A percentile compares a stretch with the other conserved stretches of the same genome.
phyloP scores from a whole-genome alignment of 2,797 vertebrate species.

The Ctenochaetus hawaiiensis region DNA sequence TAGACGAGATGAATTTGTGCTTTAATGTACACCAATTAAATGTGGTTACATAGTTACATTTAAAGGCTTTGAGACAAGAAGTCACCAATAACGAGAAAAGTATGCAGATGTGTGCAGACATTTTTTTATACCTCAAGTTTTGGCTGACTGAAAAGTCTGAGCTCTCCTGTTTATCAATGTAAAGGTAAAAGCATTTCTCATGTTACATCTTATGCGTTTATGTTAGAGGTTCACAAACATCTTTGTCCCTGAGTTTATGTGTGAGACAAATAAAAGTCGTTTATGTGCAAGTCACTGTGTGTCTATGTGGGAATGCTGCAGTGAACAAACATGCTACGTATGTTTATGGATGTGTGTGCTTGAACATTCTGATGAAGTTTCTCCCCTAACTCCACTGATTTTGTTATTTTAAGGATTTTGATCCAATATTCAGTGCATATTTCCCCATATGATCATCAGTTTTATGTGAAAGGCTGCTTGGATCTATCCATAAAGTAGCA shows the following conservation, averaged over 20 bases:
- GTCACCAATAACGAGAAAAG: conserved; percentile 56
- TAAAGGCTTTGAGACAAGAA: conserved; percentile 46
- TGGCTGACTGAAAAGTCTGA: conserved; percentile 54
- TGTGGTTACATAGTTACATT: conserved; percentile 63
- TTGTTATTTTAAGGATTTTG: background rate
- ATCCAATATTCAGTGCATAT: background rate
- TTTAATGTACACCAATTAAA: conserved; percentile 80
- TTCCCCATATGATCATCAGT: too few relatives aligned
- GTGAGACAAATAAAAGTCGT: background rate
- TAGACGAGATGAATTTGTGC: conserved; percentile 45
- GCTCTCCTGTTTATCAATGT: conserved; percentile 56
- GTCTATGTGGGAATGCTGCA: background rate
- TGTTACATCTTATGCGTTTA: conserved; percentile 42
- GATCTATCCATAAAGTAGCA: too few relatives aligned
- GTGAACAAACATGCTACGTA: background rate
- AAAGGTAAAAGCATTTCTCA: conserved; percentile 25
- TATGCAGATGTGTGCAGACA: conserved; percentile 34
- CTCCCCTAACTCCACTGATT: background rate
- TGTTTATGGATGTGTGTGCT: background rate
- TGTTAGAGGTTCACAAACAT: background rate
- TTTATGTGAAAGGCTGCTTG: too few relatives aligned
- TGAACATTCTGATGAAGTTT: conserved; percentile 21
- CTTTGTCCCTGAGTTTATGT: conserved; percentile 20
- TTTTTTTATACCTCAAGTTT: conserved; percentile 50
- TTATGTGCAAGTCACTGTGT: background rate